Base-by-base conservation (phyloP, 2,797 vertebrate genomes). In the Cottoperca gobio region DNA sequence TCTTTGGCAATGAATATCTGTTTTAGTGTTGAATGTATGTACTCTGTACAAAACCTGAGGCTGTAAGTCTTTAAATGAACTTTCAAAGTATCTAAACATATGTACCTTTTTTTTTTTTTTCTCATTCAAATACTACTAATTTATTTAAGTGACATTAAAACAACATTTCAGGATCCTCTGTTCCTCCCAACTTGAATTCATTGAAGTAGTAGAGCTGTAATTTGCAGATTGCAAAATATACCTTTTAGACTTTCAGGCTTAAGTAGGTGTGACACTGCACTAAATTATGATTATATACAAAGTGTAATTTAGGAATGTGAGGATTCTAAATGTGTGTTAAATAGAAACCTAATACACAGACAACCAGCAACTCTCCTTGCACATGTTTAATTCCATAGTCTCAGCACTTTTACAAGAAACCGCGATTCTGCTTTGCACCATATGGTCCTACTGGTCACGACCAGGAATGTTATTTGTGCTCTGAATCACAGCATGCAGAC, bases 401-500 rank as follows among this genome's bases (percentile, higher is more conserved):
- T 76, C 48, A 28, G 42, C 70, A 26, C 24, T 60, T 73, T 76
- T 72, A 66, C 45, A 77, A 66, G 69, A 59, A 77, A 39, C 52
- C 2, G 5, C 67, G 53, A n/a, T 60, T 69, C 48, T 61, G 28
- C 37, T 49, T 82, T 60, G 67, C 59, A 57, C 50, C 70, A 53
- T 68, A 53, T 84, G 79, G 64, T 70, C 59, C 78, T 12, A 65
- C 43, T 73, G 67, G 69, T 83, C 60, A 59, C 78, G 76, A 78
- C 76, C 72, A 85, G 60, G 70, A 85, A 78, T 85, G 84, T 78
- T 86, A 71, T 88, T 86, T 72, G 77, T 58, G 57, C 57, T 84
- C 40, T 81, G 76, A 83, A 76, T 89, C 83, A 82, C 82, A 73
- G 86, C 65, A 43, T 48, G 83, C 73, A 84, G 79, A 82, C 85